A percentile compares a stretch with the other conserved stretches of the same genome.
Evolutionary conservation across 2,797 vertebrate genomes (phyloP).

Genomic region (Alca torda): DNA sequence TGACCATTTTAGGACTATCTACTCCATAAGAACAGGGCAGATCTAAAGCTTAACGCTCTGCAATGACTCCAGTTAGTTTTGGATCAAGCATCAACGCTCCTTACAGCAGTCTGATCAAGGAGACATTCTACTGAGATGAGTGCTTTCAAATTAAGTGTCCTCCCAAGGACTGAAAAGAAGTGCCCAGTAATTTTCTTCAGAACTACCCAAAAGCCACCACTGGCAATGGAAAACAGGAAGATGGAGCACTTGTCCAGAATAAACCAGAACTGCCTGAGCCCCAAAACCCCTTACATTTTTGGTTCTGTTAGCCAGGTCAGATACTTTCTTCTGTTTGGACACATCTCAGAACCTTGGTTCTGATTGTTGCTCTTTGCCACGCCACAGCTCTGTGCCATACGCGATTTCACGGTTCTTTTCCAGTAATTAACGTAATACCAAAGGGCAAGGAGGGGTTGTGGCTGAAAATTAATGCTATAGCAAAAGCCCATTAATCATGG

Average conservation of each 20-base stretch:
- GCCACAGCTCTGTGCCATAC: not conserved
- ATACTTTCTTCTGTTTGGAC: constrained; percentile 5
- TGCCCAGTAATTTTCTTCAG: not conserved
- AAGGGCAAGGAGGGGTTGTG: constrained; percentile 23
- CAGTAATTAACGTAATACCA: constrained; percentile 59
- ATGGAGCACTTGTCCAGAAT: not conserved
- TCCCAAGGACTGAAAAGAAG: not conserved
- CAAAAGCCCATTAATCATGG: constrained; percentile 61
- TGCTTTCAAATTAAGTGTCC: not conserved
- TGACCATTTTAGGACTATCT: constrained; percentile 13
- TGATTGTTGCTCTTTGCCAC: not conserved
- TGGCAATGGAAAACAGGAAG: not conserved
- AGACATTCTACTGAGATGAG: not conserved
- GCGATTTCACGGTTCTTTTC: constrained; percentile 46
- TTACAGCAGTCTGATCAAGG: not conserved
- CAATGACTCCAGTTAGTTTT: not conserved
- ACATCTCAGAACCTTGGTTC: constrained; percentile 17
- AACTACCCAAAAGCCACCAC: not conserved
- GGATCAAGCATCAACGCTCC: not conserved
- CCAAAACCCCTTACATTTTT: not conserved
- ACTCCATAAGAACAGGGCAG: not conserved
- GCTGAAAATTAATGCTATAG: constrained; percentile 65
- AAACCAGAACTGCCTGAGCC: not conserved
- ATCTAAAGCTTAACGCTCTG: not conserved
- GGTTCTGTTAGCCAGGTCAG: not conserved